phyloP scores from a whole-genome alignment of 2,113 vertebrate genomes.

The Sphyrna mokarran region DNA sequence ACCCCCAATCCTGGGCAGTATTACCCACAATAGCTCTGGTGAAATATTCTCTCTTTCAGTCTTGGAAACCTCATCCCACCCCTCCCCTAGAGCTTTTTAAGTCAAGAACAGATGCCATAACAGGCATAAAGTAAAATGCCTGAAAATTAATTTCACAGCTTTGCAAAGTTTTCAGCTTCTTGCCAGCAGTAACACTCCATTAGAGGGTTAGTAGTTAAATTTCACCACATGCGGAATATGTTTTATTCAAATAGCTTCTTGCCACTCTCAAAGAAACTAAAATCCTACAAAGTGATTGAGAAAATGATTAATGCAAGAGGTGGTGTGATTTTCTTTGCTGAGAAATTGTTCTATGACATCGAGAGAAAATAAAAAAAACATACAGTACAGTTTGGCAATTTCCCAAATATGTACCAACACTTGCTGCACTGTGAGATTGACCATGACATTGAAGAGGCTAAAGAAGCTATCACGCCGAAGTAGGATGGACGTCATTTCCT shows the following conservation, averaged over 20 bases:
- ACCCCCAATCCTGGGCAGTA: neutral
- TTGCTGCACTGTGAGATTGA: neutral
- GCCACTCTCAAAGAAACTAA: neutral
- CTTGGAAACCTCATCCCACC: neutral
- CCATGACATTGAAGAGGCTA: neutral
- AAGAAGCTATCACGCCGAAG: neutral
- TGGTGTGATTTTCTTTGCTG: neutral
- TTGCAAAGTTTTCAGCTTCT: neutral
- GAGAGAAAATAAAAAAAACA: neutral
- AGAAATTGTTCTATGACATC: neutral
- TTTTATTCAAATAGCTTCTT: neutral
- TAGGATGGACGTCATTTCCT: neutral
- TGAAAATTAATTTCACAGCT: slow-evolving; percentile 31
- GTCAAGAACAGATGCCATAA: neutral
- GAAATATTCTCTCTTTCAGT: too few species aligned
- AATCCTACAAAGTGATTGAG: neutral
- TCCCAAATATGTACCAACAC: neutral
- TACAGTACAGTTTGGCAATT: neutral
- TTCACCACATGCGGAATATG: slow-evolving; percentile 18
- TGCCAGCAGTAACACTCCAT: slow-evolving; percentile 22
- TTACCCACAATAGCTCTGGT: neutral
- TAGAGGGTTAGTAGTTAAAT: slow-evolving; percentile 16
- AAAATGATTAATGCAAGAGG: neutral
- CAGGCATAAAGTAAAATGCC: neutral
- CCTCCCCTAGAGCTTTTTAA: slow-evolving; percentile 16